Base-by-base conservation (phyloP, 2,113 vertebrate species). In the Corythornis madagascariensis region DNA sequence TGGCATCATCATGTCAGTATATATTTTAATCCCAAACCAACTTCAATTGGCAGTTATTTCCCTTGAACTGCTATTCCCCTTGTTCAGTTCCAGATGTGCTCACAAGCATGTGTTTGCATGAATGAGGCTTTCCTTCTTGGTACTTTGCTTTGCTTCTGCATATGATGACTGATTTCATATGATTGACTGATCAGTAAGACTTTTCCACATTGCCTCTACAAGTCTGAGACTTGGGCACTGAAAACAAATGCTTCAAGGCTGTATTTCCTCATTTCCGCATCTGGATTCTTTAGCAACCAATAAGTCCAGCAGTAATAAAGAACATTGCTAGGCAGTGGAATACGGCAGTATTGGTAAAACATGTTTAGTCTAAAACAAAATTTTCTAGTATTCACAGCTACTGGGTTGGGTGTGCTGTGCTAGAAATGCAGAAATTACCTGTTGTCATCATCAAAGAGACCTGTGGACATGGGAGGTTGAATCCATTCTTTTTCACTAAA, bases 281-380 rank as follows among this genome's bases (percentile, higher is more conserved):
- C 40, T 61, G 24, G 7, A 43, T 56, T 69, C 16, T 60, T 40
- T 35, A 52, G 28, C 3, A 33, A 16, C 5, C 31, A 40, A 4
- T 20, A 73, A 71, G 70, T 63, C 48, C 52, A 47, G 15, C 25
- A 57, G 24, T 24, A 43, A 57, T 14, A 13, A 45, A n/a, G 11
- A 80, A 19, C 4, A 43, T 19, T 40, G 13, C 16, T 42, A 4
- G 40, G 15, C 4, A 66, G 25, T 43, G 19, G 26, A 81, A 73
- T 63, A 45, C 0, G 0, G 38, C 5, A 20, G 5, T 56, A 31
- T 18, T 16, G 11, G 18, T 42, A 48, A 82, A 78, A 52, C 10
- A 19, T 2, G 8, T 55, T 77, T 80, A 45, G 4, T 13, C 13
- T 47, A 13, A 29, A 60, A 5, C 13, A 83, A 69, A 56, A 1